phyloP scores from a whole-genome alignment of 2,888 invertebrate genomes.

The Laspeyria flexula region DNA sequence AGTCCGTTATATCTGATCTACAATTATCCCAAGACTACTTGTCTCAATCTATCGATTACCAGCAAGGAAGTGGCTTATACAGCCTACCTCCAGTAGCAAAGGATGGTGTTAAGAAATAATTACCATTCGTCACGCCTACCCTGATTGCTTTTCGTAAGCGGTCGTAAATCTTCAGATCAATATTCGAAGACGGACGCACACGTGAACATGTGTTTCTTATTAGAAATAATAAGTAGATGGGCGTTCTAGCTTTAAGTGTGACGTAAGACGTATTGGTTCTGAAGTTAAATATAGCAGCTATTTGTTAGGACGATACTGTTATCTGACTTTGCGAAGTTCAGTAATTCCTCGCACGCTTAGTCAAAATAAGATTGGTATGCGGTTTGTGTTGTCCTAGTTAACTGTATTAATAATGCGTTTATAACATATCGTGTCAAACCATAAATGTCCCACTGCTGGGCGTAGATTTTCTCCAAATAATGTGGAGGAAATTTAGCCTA shows the following conservation, averaged over 20 bases:
- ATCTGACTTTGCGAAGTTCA: no score
- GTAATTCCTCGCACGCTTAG: no score
- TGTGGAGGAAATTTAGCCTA: no score
- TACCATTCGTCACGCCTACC: conserved; percentile 75
- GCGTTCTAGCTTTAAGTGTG: conserved; percentile 58
- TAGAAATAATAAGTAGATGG: conserved; percentile 68
- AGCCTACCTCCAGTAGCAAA: conserved; percentile 71
- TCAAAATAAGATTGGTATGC: no score
- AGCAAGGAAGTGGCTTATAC: conserved; percentile 69
- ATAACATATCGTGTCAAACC: no score
- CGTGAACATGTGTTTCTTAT: conserved; percentile 68
- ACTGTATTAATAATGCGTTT: no score
- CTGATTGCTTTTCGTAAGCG: conserved; percentile 82
- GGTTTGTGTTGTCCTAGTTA: no score
- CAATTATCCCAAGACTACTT: conserved; percentile 65
- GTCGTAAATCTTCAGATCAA: conserved; percentile 70
- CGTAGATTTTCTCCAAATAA: no score
- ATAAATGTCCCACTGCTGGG: no score
- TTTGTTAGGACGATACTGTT: background rate
- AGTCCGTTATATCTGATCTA: background rate
- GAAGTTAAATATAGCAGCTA: conserved; percentile 3
- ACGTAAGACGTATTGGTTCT: conserved; percentile 26
- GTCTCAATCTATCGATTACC: conserved; percentile 71
- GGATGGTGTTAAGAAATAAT: conserved; percentile 84
- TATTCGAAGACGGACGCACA: conserved; percentile 51